These are phyloP conservation scores for Glaucomys volans DNA, from an alignment of 2,113 vertebrate species.

Conservation along the genomic window DNA sequence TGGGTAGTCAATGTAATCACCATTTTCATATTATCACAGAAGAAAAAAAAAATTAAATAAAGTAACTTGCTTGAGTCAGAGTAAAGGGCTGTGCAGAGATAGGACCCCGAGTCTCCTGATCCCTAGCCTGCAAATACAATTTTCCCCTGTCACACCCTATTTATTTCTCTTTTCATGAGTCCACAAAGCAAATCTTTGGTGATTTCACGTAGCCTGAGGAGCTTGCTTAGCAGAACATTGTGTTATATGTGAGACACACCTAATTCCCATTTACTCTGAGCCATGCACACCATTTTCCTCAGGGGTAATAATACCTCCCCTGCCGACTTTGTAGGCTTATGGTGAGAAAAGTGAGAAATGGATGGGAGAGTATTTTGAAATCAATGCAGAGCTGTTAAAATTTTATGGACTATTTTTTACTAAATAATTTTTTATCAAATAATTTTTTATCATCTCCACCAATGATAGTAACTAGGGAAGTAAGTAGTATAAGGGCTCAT, in stretches of 20 bases:
- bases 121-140: not conserved
- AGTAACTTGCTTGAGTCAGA: not conserved
- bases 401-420: not conserved
- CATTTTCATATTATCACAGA: not conserved
- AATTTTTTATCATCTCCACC: not conserved
- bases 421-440: constrained; percentile 27
- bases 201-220: not conserved
- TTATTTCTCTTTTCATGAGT: not conserved
- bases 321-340: not conserved
- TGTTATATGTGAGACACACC: not conserved
- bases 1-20: not conserved
- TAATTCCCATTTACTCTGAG: not conserved
- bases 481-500: not conserved
- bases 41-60: not conserved
- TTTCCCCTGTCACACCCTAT: not conserved
- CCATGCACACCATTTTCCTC: not conserved
- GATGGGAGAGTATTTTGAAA: not conserved
- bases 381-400: not conserved
- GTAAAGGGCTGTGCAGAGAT: not conserved
- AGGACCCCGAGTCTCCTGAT: not conserved
- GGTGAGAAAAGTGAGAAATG: not conserved
- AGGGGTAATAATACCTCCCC: not conserved
- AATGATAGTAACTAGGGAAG: not conserved
- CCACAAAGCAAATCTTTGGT: not conserved
- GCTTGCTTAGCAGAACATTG: not conserved